These are phyloP conservation scores for Phthorimaea operculella DNA, from an alignment of 1,140 invertebrate genomes.

Conservation along the genomic window DNA sequence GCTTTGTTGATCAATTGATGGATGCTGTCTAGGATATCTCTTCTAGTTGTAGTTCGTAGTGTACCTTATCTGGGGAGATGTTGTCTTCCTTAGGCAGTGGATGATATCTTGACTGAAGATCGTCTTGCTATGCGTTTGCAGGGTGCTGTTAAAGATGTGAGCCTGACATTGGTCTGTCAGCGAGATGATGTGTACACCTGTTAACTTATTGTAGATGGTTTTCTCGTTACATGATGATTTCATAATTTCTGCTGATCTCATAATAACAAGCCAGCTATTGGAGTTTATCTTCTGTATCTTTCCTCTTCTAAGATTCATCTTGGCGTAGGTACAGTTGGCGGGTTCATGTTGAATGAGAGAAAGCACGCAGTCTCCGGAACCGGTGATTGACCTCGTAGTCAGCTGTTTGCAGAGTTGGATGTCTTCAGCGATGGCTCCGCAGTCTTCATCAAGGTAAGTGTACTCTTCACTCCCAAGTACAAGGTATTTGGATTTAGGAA, in stretches of 20 bases:
- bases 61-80: background rate
- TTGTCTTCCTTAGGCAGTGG: background rate
- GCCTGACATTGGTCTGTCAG: background rate
- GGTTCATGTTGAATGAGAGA: background rate
- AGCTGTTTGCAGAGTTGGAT: slow-evolving; percentile 1
- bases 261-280: background rate
- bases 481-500: slow-evolving; percentile 8
- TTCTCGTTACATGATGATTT: background rate
- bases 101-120: background rate
- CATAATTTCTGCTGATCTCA: background rate
- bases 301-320: background rate
- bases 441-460: slow-evolving; percentile 2
- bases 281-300: background rate
- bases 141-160: background rate
- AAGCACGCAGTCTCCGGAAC: background rate
- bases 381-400: background rate
- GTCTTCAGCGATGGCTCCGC: background rate
- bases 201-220: background rate
- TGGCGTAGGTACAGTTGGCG: background rate
- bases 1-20: slow-evolving; percentile 2
- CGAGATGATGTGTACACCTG: background rate
- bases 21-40: background rate
- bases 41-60: background rate
- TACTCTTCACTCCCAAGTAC: slow-evolving; percentile 7
- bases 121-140: slow-evolving; percentile 2